Evolutionary conservation across 2,888 invertebrate species (phyloP).

Genomic region (Drosophila rubida): DNA sequence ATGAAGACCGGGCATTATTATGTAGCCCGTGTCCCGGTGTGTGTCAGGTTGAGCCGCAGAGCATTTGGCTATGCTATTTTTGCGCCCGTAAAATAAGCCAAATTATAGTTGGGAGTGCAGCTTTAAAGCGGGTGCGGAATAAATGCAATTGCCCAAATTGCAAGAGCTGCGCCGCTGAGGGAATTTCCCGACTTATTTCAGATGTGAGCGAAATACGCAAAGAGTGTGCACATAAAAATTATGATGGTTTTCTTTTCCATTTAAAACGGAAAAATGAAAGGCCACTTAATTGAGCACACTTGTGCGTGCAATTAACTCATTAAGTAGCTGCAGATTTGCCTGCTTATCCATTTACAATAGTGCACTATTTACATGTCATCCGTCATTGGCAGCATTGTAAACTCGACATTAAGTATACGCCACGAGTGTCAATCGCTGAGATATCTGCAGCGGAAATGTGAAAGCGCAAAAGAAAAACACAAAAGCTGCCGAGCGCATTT

Average conservation of each 20-base stretch:
- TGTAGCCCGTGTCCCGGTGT: constrained; percentile 61
- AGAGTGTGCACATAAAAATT: too few relatives aligned
- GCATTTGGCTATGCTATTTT: constrained; percentile 53
- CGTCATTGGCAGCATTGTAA: constrained; percentile 43
- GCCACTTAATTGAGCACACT: background rate
- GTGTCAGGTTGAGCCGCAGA: constrained; percentile 43
- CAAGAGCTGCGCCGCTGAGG: background rate
- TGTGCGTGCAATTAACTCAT: constrained; percentile 2
- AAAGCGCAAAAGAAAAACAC: constrained; percentile 32
- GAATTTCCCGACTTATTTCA: constrained; percentile 20
- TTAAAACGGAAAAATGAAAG: background rate
- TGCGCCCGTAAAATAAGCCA: constrained; percentile 41
- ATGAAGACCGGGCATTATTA: constrained; percentile 56
- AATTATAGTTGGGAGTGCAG: constrained; percentile 33
- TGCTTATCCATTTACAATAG: background rate
- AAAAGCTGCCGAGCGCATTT: constrained; percentile 35
- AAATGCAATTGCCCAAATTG: constrained; percentile 19
- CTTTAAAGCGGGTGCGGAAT: constrained; percentile 25
- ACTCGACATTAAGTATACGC: constrained; percentile 57
- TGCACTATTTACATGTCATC: constrained; percentile 18
- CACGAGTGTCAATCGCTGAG: constrained; percentile 44
- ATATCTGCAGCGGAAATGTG: constrained; percentile 26
- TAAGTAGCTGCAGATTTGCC: constrained; percentile 7
- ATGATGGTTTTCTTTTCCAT: too few relatives aligned
- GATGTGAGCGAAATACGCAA: constrained; percentile 23